Evolutionary conservation across 2,888 invertebrate species (phyloP).

Genomic region (Cephus pulcher): DNA sequence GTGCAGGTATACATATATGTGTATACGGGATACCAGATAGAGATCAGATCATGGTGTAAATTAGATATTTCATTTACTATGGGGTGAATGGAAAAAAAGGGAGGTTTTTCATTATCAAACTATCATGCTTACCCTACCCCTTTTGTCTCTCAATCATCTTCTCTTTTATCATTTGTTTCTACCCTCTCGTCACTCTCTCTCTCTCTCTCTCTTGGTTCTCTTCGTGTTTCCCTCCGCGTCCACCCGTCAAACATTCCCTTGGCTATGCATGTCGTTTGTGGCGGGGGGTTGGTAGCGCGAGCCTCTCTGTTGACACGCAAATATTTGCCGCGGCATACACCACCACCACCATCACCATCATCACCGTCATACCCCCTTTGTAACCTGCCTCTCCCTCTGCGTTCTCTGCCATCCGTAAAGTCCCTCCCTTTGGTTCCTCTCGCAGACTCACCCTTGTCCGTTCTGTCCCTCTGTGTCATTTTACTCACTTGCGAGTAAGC

Average conservation of each 20-base stretch:
- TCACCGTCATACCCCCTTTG: constrained; percentile 23
- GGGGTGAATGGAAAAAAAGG: not conserved
- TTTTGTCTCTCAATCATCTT: constrained; percentile 41
- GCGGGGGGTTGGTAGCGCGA: constrained; percentile 40
- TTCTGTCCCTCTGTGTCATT: constrained; percentile 1
- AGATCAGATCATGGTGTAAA: not conserved
- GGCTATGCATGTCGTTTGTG: constrained; percentile 52
- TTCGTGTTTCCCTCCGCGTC: constrained; percentile 18
- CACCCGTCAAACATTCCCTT: constrained; percentile 45
- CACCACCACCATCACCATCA: constrained; percentile 47
- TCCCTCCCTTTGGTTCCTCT: not conserved
- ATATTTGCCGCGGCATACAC: constrained; percentile 62
- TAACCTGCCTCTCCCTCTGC: not conserved
- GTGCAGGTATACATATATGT: not conserved
- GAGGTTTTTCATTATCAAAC: constrained; percentile 27
- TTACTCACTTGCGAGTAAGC: constrained; percentile 3
- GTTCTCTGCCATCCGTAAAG: not conserved
- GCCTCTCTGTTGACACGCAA: constrained; percentile 61
- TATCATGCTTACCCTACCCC: constrained; percentile 25
- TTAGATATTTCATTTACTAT: not conserved
- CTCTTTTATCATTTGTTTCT: constrained; percentile 39
- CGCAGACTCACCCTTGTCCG: constrained; percentile 4
- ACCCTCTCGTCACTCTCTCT: constrained; percentile 21
- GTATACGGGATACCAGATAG: not conserved
- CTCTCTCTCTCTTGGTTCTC: constrained; percentile 29